phyloP scores from a whole-genome alignment of 1,140 invertebrate genomes.

The Drosophila pectinifera region DNA sequence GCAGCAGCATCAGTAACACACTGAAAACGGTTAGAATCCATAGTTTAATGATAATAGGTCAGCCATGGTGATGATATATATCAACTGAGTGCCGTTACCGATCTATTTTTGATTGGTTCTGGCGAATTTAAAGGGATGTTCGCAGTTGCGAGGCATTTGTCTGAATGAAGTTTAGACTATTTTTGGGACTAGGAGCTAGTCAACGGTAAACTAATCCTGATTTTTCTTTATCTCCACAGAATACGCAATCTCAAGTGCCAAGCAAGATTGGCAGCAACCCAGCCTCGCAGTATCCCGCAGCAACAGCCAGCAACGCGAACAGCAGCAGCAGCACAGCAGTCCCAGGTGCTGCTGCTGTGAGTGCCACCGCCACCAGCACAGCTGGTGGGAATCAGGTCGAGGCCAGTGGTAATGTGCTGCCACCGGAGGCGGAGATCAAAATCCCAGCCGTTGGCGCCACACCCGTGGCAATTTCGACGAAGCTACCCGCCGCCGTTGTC shows the following conservation, averaged over 20 bases:
- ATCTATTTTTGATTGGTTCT: conserved; percentile 69
- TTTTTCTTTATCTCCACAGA: conserved; percentile 39
- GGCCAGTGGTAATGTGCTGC: conserved; percentile 69
- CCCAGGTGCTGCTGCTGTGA: conserved; percentile 31
- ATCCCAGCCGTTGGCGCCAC: conserved; percentile 88
- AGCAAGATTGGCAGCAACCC: conserved; percentile 51
- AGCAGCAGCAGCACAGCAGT: conserved; percentile 27
- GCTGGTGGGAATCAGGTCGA: conserved; percentile 45
- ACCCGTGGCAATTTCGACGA: conserved; percentile 88
- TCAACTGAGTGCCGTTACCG: conserved; percentile 51
- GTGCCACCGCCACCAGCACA: conserved; percentile 15
- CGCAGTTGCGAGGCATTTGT: conserved; percentile 79
- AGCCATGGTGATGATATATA: conserved; percentile 67
- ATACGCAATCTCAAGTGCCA: conserved; percentile 80
- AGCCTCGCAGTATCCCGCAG: conserved; percentile 13
- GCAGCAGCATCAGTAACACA: conserved; percentile 18
- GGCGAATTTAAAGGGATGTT: conserved; percentile 57
- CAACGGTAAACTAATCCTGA: neutral
- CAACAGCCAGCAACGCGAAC: conserved; percentile 34
- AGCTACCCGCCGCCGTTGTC: conserved; percentile 87
- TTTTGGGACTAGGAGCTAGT: no score
- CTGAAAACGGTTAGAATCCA: conserved; percentile 64
- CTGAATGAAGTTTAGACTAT: conserved; percentile 29
- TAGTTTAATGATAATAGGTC: neutral
- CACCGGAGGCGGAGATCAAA: conserved; percentile 87